Conservation (phyloP, 2,888 invertebrate species). For the Ennomos fuscantarius region DNA sequence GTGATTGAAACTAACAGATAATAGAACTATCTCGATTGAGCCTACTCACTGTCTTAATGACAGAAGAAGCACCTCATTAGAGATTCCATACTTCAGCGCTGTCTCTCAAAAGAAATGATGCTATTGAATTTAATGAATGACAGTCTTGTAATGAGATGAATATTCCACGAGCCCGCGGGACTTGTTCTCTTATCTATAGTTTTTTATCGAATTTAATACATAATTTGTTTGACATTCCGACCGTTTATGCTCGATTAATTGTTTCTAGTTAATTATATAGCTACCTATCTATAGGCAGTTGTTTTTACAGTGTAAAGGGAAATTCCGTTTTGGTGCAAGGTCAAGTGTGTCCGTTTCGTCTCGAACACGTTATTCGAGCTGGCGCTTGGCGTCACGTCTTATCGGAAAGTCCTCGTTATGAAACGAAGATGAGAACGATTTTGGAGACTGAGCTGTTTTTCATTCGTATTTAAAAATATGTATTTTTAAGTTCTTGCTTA, state of each 20-base stretch:
- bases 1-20: constrained; percentile 40
- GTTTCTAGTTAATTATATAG: constrained; percentile 3
- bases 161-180: constrained; percentile 46
- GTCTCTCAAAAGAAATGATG: constrained; percentile 45
- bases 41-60: constrained; percentile 40
- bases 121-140: constrained; percentile 50
- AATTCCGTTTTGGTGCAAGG: constrained; percentile 49
- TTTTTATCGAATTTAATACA: constrained; percentile 35
- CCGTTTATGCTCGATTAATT: constrained; percentile 7
- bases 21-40: constrained; percentile 33
- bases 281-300: too few relatives aligned
- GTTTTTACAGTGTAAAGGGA: constrained; percentile 41
- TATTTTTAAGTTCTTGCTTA: constrained; percentile 61
- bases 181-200: constrained; percentile 45
- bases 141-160: constrained; percentile 46
- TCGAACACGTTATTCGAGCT: constrained; percentile 42
- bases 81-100: constrained; percentile 50
- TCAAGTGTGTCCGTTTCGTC: constrained; percentile 40
- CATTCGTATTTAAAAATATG: constrained; percentile 58
- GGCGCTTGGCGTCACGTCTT: background rate
- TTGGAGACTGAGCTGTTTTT: constrained; percentile 50
- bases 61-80: constrained; percentile 62
- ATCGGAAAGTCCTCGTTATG: background rate
- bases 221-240: constrained; percentile 4
- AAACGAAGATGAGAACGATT: background rate